Evolutionary conservation across 30 jellyfish, hydroid and myxozoan species (phyloP).

Genomic region (Chironex yamaguchii): DNA sequence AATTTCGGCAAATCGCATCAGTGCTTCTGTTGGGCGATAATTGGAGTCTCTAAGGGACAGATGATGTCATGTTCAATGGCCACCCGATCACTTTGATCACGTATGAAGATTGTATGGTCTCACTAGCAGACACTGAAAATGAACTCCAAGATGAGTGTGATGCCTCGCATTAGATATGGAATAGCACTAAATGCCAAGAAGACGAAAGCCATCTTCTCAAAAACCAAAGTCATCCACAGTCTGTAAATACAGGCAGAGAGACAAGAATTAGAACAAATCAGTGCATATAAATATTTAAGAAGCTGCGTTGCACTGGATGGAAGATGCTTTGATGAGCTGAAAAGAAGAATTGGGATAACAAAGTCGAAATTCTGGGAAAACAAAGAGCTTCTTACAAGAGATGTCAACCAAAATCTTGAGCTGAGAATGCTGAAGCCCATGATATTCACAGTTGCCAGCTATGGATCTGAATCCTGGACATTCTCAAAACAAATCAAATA

Average conservation of each 20-base stretch:
- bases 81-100: too few relatives aligned
- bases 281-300: neutral
- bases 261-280: neutral
- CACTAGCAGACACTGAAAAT: slow-evolving; percentile 1
- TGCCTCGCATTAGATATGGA: neutral
- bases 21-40: too few relatives aligned
- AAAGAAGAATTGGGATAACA: neutral
- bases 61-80: too few relatives aligned
- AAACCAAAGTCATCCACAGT: neutral
- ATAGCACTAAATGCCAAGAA: slow-evolving; percentile 8
- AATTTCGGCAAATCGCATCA: too few relatives aligned
- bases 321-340: neutral
- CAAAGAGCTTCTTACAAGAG: slow-evolving; percentile 1
- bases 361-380: neutral
- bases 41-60: too few relatives aligned
- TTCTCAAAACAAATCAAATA: neutral
- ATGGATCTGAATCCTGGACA: slow-evolving; percentile 34
- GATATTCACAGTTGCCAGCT: neutral
- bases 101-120: too few relatives aligned
- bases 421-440: neutral
- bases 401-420: neutral
- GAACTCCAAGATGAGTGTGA: neutral
- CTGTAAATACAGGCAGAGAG: neutral
- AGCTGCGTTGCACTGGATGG: neutral
- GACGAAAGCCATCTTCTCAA: neutral